Percentiles rank a stretch among this genome's conserved stretches.
Conservation (phyloP, 2,797 vertebrate species). For the Anolis apletophallus region DNA sequence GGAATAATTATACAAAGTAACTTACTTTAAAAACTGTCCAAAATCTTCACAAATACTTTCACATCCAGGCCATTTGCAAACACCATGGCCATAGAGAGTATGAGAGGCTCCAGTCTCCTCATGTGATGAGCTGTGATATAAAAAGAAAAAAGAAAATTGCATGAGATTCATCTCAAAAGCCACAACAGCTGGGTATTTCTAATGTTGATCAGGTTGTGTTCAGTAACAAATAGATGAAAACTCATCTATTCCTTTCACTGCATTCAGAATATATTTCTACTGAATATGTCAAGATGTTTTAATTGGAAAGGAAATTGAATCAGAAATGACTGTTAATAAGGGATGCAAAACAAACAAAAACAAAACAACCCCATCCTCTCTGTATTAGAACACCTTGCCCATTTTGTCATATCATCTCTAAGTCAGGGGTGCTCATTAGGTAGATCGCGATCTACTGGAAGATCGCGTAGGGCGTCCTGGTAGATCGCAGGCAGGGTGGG, state of each 20-base stretch:
- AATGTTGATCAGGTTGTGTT: constrained; percentile 84
- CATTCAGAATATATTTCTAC: constrained; percentile 85
- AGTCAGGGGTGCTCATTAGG: too few species aligned
- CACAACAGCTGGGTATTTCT: constrained; percentile 82
- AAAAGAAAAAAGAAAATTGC: constrained; percentile 71
- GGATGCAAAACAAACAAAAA: constrained; percentile 67
- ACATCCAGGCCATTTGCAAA: constrained; percentile 99
- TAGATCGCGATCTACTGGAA: too few species aligned
- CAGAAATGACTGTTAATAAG: constrained; percentile 85
- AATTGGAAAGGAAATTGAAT: constrained; percentile 83
- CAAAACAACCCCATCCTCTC: constrained; percentile 67
- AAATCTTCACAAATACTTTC: constrained; percentile 99
- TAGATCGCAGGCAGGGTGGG: too few species aligned
- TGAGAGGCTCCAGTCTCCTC: constrained; percentile 95
- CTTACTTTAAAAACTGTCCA: constrained; percentile 99
- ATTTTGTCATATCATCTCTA: constrained; percentile 79
- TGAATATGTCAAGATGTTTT: constrained; percentile 83
- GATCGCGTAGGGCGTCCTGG: too few species aligned
- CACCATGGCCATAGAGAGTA: constrained; percentile 97
- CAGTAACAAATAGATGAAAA: constrained; percentile 86
- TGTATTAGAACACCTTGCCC: constrained; percentile 80
- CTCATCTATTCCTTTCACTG: constrained; percentile 84
- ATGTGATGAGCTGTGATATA: constrained; percentile 89
- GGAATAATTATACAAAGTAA: constrained; percentile 56
- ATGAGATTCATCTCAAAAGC: constrained; percentile 81